Evolutionary conservation across 2,113 vertebrate species (phyloP).

Genomic region (Ptilorrhoa leucosticta): DNA sequence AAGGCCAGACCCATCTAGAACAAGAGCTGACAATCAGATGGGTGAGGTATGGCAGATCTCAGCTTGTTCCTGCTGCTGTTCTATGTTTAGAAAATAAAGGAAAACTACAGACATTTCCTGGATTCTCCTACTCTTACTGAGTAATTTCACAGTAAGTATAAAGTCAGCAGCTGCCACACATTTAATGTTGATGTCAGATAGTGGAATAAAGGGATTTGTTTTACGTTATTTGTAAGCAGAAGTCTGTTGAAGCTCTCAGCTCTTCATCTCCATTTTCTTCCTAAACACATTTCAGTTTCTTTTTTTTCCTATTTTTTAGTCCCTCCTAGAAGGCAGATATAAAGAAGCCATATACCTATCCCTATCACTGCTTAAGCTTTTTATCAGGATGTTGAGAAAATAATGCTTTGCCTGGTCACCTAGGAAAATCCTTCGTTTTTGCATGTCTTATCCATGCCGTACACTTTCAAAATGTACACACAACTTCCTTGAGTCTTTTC

Average conservation of each 20-base stretch:
- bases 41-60: neutral
- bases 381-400: neutral
- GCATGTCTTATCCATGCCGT: neutral
- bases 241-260: neutral
- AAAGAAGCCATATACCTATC: neutral
- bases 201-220: constrained; percentile 7
- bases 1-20: neutral
- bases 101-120: neutral
- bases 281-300: neutral
- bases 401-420: neutral
- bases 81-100: neutral
- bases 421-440: neutral
- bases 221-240: constrained; percentile 16
- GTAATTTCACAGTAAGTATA: constrained; percentile 3
- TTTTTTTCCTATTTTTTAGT: neutral
- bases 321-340: neutral
- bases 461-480: neutral
- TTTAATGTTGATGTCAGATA: neutral
- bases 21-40: neutral
- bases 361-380: neutral
- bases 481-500: neutral
- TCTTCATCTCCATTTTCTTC: neutral
- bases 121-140: neutral
- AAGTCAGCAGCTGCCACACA: constrained; percentile 10
- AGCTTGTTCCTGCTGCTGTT: neutral